Evolutionary conservation across 2,888 invertebrate genomes (phyloP).

Genomic region (Mactromeris polynyma): DNA sequence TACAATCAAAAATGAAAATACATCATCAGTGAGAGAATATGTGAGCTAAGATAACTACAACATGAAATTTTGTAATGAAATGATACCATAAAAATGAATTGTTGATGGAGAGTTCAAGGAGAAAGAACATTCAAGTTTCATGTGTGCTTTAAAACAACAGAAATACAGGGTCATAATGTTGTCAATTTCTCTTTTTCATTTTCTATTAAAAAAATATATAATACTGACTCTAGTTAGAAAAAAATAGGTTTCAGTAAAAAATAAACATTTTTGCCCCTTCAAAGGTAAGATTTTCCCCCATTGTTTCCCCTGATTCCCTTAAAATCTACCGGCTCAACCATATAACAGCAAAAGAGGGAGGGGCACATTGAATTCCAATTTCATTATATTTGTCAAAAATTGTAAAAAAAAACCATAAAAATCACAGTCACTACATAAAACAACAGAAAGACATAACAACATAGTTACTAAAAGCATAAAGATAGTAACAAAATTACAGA

Average conservation of each 20-base stretch:
- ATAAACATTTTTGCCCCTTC: background rate
- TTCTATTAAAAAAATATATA: conserved; percentile 12
- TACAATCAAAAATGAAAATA: conserved; percentile 33
- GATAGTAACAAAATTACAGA: conserved; percentile 17
- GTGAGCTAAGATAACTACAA: conserved; percentile 13
- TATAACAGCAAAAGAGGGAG: background rate
- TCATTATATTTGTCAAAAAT: background rate
- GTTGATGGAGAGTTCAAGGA: background rate
- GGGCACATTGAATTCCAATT: background rate
- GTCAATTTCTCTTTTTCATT: background rate
- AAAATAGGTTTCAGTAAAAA: background rate
- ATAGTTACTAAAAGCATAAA: background rate
- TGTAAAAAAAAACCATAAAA: background rate
- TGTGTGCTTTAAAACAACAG: background rate
- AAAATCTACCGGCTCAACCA: background rate
- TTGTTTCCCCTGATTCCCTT: background rate
- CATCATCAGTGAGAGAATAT: conserved; percentile 9
- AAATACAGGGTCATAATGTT: background rate
- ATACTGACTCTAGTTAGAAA: background rate
- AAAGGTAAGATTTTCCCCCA: background rate
- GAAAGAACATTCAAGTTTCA: background rate
- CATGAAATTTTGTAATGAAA: conserved; percentile 17
- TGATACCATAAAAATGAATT: background rate
- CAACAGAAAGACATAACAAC: background rate
- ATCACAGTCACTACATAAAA: conserved; percentile 10